Conservation (phyloP, 2,888 invertebrate species). For the Folsomia manolachei region DNA sequence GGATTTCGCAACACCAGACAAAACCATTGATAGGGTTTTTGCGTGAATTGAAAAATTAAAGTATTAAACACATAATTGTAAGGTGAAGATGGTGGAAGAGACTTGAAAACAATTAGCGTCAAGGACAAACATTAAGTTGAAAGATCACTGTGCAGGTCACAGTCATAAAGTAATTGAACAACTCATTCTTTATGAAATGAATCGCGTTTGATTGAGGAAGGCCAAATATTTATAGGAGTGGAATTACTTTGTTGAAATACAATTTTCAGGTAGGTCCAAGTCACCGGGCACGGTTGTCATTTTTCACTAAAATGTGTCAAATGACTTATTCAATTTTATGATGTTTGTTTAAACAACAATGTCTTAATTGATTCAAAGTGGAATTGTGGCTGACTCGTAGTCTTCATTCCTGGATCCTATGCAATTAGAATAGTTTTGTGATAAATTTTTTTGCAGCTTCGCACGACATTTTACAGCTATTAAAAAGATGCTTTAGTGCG, state of each 20-base stretch:
- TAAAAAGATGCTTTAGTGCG: too few species aligned
- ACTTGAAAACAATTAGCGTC: conserved; percentile 3
- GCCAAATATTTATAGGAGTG: background rate
- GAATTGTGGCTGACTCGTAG: too few species aligned
- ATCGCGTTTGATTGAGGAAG: background rate
- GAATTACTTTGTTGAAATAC: background rate
- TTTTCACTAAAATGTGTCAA: too few species aligned
- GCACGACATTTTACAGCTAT: too few species aligned
- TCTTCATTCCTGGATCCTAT: too few species aligned
- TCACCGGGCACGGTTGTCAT: background rate
- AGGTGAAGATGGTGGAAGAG: background rate
- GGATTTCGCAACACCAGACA: background rate
- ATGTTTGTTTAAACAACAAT: too few species aligned
- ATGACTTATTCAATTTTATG: too few species aligned
- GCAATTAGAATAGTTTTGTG: too few species aligned
- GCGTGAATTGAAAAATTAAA: background rate
- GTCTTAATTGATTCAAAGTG: too few species aligned
- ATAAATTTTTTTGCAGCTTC: too few species aligned
- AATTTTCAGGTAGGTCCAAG: background rate
- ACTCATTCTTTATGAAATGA: background rate
- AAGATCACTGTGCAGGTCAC: background rate
- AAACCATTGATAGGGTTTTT: background rate
- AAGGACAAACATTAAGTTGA: background rate
- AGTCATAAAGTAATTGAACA: background rate
- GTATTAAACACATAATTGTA: background rate